Conservation (phyloP, 2,888 invertebrate genomes). For the Lepidonotus clava region DNA sequence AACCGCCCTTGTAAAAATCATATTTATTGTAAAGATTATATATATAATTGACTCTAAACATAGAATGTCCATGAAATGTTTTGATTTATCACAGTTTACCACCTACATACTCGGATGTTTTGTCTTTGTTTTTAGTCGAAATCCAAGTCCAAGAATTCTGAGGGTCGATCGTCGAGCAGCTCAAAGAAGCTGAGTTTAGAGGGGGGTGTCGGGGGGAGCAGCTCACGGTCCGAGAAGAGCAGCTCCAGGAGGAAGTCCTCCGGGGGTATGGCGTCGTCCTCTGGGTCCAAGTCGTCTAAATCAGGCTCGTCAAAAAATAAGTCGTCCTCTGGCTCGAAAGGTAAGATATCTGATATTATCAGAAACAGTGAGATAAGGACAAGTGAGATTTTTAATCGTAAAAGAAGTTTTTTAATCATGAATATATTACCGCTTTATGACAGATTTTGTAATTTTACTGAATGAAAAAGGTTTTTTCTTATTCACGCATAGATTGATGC, state of each 20-base stretch:
- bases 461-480: too few species aligned
- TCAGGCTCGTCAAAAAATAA: slow-evolving; percentile 38
- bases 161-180: slow-evolving; percentile 21
- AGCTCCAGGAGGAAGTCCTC: slow-evolving; percentile 35
- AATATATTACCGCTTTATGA: too few species aligned
- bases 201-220: neutral
- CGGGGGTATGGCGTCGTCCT: neutral
- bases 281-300: slow-evolving; percentile 47
- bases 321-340: slow-evolving; percentile 35
- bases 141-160: slow-evolving; percentile 24
- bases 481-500: too few species aligned
- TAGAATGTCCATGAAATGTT: too few species aligned
- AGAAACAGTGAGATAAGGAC: neutral
- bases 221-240: slow-evolving; percentile 15
- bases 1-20: too few species aligned
- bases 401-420: too few species aligned
- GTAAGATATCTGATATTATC: neutral
- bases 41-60: too few species aligned
- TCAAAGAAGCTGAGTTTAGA: neutral
- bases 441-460: too few species aligned
- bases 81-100: too few species aligned
- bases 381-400: neutral
- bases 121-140: slow-evolving; percentile 20
- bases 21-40: too few species aligned
- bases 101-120: too few species aligned